Base-by-base conservation (phyloP, 2,888 invertebrate species). In the Octodonta nipae region DNA sequence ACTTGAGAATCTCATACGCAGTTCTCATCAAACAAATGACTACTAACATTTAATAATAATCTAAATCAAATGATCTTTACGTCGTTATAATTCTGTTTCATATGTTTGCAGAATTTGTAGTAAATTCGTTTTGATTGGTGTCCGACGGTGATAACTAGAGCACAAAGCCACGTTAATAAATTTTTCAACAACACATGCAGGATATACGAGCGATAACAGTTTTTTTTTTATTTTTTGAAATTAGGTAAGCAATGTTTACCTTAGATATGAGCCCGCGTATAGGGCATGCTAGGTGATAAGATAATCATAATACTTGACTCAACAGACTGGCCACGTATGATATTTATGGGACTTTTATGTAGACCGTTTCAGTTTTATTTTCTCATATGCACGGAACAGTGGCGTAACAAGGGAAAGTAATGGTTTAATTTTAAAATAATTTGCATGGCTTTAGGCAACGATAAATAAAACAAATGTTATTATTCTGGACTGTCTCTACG, bases 191-290 rank as follows among this genome's bases (percentile, higher is more conserved):
- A 22, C 22, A 22, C 22, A 22, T 22, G 22, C 10, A n/a, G 22
- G 22, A 22, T 22, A 22, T 12, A 28, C 15, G 15, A 28, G 28
- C n/a, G n/a, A n/a, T n/a, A n/a, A n/a, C n/a, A n/a, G n/a, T n/a
- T n/a, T n/a, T n/a, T n/a, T n/a, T n/a, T n/a, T n/a, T n/a, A n/a
- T 42, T 41, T 45, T 48, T 44, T 42, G 41, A 47, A 45, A 42
- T 51, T n/a, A 51, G 50, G 52, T 51, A 50, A 51, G 47, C 48
- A 46, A 45, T 52, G 45, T 52, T 52, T 52, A 47, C 44, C 45
- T 45, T 42, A 47, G 52, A 52, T 51, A 52, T 50, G 41, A 38
- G 36, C 45, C 46, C 48, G 44, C 44, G 46, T 45, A 46, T 50
- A 43, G 22, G 22, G 22, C 22, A 10, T 22, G 22, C 22, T 22